These are phyloP conservation scores for Buphagus erythrorhynchus DNA, from an alignment of 2,797 vertebrate genomes.

Conservation along the genomic window DNA sequence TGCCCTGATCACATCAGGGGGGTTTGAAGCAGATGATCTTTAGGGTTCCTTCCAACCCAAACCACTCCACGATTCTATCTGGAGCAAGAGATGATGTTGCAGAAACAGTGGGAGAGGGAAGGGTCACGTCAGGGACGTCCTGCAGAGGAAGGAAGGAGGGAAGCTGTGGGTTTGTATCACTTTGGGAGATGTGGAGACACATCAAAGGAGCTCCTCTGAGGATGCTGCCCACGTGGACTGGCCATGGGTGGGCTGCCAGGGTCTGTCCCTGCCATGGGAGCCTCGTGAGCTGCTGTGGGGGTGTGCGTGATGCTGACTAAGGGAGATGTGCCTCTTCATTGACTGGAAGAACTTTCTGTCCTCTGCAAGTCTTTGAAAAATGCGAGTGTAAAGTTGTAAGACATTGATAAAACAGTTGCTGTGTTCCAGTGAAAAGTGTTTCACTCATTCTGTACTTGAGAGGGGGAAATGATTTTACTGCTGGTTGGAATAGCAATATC, in stretches of 20 bases:
- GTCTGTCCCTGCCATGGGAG: neutral
- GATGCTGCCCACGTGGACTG: neutral
- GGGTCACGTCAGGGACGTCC: neutral
- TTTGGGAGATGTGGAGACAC: neutral
- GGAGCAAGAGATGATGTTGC: neutral
- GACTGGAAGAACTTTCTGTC: neutral
- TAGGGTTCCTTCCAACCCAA: neutral
- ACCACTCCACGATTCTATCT: neutral
- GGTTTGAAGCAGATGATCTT: neutral
- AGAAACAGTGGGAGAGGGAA: neutral
- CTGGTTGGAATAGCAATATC: neutral
- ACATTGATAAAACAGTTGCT: neutral
- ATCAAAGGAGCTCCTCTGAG: neutral
- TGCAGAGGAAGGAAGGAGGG: neutral
- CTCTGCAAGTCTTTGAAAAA: neutral
- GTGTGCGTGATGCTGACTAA: neutral
- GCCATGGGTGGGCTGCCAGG: neutral
- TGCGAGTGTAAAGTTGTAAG: rapidly evolving
- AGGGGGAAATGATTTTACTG: neutral
- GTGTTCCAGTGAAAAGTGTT: neutral
- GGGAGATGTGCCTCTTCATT: neutral
- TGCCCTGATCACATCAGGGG: neutral
- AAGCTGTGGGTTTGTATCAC: neutral
- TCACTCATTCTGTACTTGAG: neutral
- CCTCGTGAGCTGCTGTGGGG: neutral